Conservation (phyloP, 2,113 vertebrate species). For the Oenanthe oenanthe region DNA sequence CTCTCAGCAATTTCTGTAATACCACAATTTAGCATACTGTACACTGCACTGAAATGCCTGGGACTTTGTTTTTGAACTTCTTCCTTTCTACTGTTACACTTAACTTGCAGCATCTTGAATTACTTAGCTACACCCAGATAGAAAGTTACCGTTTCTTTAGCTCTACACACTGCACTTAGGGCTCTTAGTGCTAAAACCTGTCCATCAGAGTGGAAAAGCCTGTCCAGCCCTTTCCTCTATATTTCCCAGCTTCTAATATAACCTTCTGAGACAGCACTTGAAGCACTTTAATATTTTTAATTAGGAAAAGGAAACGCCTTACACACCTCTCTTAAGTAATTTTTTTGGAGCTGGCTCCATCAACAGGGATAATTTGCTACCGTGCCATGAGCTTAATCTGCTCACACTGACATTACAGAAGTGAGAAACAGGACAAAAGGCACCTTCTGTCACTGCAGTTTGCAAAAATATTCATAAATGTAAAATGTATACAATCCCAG, state of each 20-base stretch:
- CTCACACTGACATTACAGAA: neutral
- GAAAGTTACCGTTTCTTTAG: slow-evolving; percentile 23
- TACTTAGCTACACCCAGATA: slow-evolving; percentile 58
- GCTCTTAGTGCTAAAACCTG: neutral
- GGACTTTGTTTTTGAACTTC: slow-evolving; percentile 55
- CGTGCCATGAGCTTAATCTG: neutral
- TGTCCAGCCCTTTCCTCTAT: neutral
- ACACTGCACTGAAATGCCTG: neutral
- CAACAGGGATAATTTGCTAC: neutral
- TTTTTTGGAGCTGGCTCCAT: neutral
- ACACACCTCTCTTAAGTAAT: neutral
- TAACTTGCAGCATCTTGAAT: slow-evolving; percentile 61
- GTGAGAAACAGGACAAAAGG: slow-evolving; percentile 12
- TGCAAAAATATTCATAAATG: neutral
- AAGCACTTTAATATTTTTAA: neutral
- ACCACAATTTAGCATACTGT: slow-evolving; percentile 26
- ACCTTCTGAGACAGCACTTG: neutral
- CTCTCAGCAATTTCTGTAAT: slow-evolving; percentile 19
- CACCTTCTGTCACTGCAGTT: neutral
- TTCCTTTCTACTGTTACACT: slow-evolving; percentile 59
- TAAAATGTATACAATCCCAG: neutral
- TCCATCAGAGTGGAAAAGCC: neutral
- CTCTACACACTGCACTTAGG: neutral
- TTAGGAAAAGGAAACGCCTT: neutral
- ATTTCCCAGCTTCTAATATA: neutral